Evolutionary conservation across 2,113 vertebrate species (phyloP).

Genomic region (Cheirogaleus medius): DNA sequence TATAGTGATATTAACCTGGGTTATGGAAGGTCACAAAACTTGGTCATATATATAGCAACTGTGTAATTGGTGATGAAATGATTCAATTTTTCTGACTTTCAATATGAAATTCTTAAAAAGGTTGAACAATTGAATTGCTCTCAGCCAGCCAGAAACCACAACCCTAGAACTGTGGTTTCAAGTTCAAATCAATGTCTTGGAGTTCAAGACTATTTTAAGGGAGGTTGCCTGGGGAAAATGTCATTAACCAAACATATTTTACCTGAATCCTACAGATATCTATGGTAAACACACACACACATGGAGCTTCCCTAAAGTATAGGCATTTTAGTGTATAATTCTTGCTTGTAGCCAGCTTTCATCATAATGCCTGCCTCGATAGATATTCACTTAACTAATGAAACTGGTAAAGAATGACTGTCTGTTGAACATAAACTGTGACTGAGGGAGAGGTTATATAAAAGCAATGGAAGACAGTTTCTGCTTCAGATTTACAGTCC

Average conservation of each 20-base stretch:
- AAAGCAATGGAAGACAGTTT: constrained; percentile 36
- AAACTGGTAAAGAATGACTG: neutral
- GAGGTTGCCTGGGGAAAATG: neutral
- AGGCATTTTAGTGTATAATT: neutral
- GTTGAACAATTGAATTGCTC: neutral
- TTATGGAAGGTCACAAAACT: neutral
- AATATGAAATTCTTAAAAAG: constrained; percentile 31
- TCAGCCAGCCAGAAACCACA: constrained; percentile 33
- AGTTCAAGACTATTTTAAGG: constrained; percentile 12
- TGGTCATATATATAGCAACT: neutral
- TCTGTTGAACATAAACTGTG: neutral
- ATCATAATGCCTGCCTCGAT: neutral
- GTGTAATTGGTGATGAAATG: neutral
- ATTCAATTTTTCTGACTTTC: constrained; percentile 7
- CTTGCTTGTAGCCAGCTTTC: neutral
- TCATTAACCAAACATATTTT: neutral
- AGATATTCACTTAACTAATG: neutral
- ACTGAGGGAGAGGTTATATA: constrained; percentile 38
- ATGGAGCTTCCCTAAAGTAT: neutral
- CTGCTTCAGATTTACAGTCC: constrained; percentile 59
- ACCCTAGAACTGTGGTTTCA: constrained; percentile 16
- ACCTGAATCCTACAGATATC: neutral
- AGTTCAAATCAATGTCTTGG: constrained; percentile 12
- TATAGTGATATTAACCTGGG: neutral
- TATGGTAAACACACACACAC: neutral